Percentiles rank a stretch among this genome's conserved stretches.
Conservation (phyloP, 2,888 invertebrate species). For the Orgyia antiqua region DNA sequence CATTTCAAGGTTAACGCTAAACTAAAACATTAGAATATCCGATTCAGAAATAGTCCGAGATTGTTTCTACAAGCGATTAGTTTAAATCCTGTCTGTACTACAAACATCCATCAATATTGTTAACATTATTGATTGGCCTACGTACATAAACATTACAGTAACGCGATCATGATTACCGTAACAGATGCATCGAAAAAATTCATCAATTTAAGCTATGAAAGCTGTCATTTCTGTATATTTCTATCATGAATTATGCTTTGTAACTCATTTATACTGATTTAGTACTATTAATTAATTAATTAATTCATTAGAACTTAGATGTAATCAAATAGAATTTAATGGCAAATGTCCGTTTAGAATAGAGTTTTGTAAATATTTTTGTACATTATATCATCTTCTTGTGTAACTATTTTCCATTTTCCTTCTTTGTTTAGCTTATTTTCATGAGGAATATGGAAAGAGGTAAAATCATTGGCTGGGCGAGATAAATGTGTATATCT, state of each 20-base stretch:
- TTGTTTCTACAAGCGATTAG: slow-evolving; percentile 45
- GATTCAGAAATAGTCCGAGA: slow-evolving; percentile 54
- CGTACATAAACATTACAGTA: slow-evolving; percentile 32
- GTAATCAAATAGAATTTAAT: slow-evolving; percentile 9
- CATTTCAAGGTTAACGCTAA: slow-evolving; percentile 55
- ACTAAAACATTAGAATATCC: slow-evolving; percentile 56
- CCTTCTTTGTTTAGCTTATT: no score
- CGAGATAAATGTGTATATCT: slow-evolving; percentile 60
- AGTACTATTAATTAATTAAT: no score
- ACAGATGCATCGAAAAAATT: slow-evolving; percentile 2
- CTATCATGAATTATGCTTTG: slow-evolving; percentile 3
- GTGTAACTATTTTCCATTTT: no score
- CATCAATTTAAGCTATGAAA: slow-evolving; percentile 11
- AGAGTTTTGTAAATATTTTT: no score
- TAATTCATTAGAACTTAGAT: no score
- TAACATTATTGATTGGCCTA: slow-evolving; percentile 28
- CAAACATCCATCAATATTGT: slow-evolving; percentile 32
- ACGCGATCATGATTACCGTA: slow-evolving; percentile 21
- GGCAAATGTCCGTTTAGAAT: neutral
- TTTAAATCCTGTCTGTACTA: slow-evolving; percentile 29
- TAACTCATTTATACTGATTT: slow-evolving; percentile 9
- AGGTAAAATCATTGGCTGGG: slow-evolving; percentile 56
- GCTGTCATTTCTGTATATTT: slow-evolving; percentile 13
- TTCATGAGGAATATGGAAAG: no score
- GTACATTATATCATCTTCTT: no score